Percentiles rank a stretch among this genome's conserved stretches.
Conservation (phyloP, 2,113 vertebrate genomes). For the Labeo catla region DNA sequence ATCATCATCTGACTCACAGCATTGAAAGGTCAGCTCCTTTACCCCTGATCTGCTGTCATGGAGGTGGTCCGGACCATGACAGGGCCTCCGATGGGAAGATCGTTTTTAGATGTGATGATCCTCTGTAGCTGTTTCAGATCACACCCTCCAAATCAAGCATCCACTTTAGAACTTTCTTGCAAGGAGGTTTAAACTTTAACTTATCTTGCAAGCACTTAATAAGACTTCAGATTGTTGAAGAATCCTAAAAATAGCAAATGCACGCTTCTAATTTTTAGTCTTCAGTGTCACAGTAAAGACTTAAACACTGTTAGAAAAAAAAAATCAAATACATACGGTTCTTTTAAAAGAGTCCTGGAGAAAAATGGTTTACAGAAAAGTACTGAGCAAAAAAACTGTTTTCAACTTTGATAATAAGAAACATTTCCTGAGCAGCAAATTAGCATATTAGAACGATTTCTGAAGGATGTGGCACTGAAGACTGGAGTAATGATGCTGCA, state of each 20-base stretch:
- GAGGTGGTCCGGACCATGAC: constrained; percentile 35
- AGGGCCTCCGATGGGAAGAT: constrained; percentile 41
- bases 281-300: not conserved
- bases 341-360: not conserved
- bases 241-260: not conserved
- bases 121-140: constrained; percentile 42
- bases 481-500: not conserved
- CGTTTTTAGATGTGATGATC: constrained; percentile 53
- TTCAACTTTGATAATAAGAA: not conserved
- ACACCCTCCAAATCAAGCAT: constrained; percentile 24
- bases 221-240: not conserved
- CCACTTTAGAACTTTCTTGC: not conserved
- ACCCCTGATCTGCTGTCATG: constrained; percentile 46
- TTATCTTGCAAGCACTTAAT: not conserved
- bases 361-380: not conserved
- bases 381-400: not conserved
- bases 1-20: constrained; percentile 38
- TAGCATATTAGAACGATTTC: not conserved
- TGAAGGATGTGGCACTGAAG: not conserved
- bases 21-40: constrained; percentile 58
- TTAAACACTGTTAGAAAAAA: not conserved
- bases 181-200: not conserved
- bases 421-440: not conserved
- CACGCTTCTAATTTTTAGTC: not conserved
- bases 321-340: not conserved